Evolutionary conservation across 2,888 invertebrate genomes (phyloP).

Genomic region (Euplagia quadripunctaria): DNA sequence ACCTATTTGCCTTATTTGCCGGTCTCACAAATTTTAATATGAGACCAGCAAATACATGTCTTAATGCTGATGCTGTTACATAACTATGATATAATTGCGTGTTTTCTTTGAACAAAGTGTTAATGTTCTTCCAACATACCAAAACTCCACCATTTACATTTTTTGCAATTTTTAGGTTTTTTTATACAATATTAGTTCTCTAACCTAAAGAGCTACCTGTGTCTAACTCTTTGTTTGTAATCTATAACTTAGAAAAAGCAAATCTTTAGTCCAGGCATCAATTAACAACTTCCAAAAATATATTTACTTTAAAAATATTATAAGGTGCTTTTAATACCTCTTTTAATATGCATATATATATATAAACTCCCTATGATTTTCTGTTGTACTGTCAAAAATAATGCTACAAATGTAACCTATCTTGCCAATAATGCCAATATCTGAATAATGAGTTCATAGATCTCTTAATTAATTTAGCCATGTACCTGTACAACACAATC

Average conservation of each 20-base stretch:
- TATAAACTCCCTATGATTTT: conserved; percentile 62
- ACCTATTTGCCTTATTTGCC: too few species aligned
- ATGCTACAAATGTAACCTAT: conserved; percentile 57
- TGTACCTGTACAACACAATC: conserved; percentile 61
- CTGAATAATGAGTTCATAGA: conserved; percentile 60
- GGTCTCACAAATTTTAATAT: too few species aligned
- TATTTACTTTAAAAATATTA: conserved; percentile 74
- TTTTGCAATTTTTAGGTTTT: conserved; percentile 83
- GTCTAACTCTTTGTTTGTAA: conserved; percentile 76
- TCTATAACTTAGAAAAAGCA: conserved; percentile 76
- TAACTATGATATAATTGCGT: too few species aligned
- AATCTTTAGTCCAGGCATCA: conserved; percentile 68
- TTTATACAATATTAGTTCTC: conserved; percentile 80
- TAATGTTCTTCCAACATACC: conserved; percentile 69
- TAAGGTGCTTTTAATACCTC: conserved; percentile 64
- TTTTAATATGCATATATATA: conserved; percentile 67
- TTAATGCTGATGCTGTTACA: too few species aligned
- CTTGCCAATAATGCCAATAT: conserved; percentile 65
- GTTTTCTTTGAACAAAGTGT: conserved; percentile 77
- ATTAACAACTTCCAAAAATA: conserved; percentile 79
- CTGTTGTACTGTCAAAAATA: conserved; percentile 67
- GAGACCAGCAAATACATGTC: too few species aligned
- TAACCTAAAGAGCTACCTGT: conserved; percentile 76
- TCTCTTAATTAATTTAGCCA: conserved; percentile 64
- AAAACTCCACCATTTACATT: conserved; percentile 75